Conservation (phyloP, 2,113 vertebrate genomes). For the Pseudopipra pipra region DNA sequence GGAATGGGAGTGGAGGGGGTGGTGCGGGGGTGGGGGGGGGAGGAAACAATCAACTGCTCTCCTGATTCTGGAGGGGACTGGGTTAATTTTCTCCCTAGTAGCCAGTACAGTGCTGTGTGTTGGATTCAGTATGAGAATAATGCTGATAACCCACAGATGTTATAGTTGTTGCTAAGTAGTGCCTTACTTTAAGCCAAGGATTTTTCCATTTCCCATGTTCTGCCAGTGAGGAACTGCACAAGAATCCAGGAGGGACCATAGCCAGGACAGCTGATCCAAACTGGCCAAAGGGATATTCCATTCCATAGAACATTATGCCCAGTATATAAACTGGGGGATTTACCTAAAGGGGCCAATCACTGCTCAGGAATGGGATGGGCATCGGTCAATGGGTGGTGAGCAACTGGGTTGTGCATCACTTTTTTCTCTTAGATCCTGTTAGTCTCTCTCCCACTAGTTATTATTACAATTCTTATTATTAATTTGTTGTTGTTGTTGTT, state of each 20-base stretch:
- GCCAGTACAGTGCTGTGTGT: background rate
- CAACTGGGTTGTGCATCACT: background rate
- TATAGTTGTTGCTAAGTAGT: background rate
- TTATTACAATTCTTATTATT: background rate
- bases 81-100: background rate
- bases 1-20: background rate
- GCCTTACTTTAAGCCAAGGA: background rate
- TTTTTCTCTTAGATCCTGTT: background rate
- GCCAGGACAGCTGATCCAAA: background rate
- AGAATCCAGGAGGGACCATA: background rate
- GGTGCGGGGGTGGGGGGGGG: too few relatives aligned
- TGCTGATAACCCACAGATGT: background rate
- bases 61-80: background rate
- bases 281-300: background rate
- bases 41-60: background rate
- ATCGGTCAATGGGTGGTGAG: background rate
- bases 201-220: background rate
- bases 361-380: fast-evolving
- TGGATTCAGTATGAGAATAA: background rate
- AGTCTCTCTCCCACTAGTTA: background rate
- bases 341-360: background rate
- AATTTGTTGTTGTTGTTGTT: background rate
- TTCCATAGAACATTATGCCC: background rate
- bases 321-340: background rate
- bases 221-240: background rate